Conservation (phyloP, 2,888 invertebrate species). For the Antheraea yamamai region DNA sequence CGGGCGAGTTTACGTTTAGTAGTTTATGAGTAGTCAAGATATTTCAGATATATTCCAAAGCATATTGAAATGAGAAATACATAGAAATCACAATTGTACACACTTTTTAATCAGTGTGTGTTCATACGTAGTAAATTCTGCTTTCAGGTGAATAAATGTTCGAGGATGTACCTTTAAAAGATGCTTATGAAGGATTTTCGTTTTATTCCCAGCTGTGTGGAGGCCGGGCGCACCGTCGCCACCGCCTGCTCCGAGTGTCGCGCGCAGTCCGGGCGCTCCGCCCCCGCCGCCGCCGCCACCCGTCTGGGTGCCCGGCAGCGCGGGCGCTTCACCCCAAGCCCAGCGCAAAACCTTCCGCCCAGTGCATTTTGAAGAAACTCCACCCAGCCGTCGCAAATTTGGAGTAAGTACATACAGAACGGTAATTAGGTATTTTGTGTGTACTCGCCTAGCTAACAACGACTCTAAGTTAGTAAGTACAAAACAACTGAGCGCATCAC, state of each 20-base stretch:
- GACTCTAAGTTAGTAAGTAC: not conserved
- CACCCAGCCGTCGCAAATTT: slow-evolving; percentile 70
- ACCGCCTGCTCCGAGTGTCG: slow-evolving; percentile 51
- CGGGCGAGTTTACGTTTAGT: too few relatives aligned
- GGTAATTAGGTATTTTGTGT: not conserved
- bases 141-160: not conserved
- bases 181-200: not conserved
- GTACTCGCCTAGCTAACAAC: not conserved
- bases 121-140: not conserved
- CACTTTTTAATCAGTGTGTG: not conserved
- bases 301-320: slow-evolving; percentile 90
- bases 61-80: not conserved
- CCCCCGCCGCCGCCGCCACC: slow-evolving; percentile 85
- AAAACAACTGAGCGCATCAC: not conserved
- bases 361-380: slow-evolving; percentile 82
- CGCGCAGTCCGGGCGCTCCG: slow-evolving; percentile 73
- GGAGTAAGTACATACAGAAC: slow-evolving; percentile 45
- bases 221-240: slow-evolving; percentile 70
- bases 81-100: not conserved
- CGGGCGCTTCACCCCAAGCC: slow-evolving; percentile 86
- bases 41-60: not conserved
- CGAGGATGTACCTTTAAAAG: not conserved
- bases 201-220: slow-evolving; percentile 63
- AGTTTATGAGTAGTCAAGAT: not conserved
- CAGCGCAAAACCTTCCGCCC: slow-evolving; percentile 91